Base-by-base conservation (phyloP, 2,888 invertebrate genomes). In the Chalcosyrphus nemorum region DNA sequence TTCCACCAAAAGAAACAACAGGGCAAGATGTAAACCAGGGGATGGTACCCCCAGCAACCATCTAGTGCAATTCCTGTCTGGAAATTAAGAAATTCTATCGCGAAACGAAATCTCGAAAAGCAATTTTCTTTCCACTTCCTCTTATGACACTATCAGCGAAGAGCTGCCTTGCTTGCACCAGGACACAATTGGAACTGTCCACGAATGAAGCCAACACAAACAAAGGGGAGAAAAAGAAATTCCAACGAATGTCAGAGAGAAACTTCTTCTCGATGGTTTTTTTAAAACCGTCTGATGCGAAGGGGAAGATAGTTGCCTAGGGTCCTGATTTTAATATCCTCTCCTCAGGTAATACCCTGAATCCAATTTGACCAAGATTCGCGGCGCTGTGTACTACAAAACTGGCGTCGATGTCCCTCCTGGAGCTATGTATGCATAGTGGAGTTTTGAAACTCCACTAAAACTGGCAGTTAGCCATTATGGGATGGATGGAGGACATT, bases 81-180 rank as follows among this genome's bases (percentile, higher is more conserved):
- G 63, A 77, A 82, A 82, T 82, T 78, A 82, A 82, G 82, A 82
- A 72, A 72, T 68, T 77, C 82, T 82, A 82, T 82, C 82, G 77
- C 38, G 72, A 27, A 72, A 50, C 32, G 61, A 54, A 63, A 82
- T 82, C 82, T 82, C 56, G 78, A 82, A 82, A 82, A 82, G 82
- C 82, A 82, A 82, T 82, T 82, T 82, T 78, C 77, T 68, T 72
- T 82, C 72, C 35, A 74, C 78, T 82, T 82, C 78, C 77, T 47
- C 77, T 82, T 82, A 82, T 82, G 82, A 82, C 82, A 82, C 68
- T 82, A 82, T 82, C 82, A 41, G 72, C 29, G 56, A 50, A 59
- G 27, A 45, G 70, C 82, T 82, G 77, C 63, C 72, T 29, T 66
- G 66, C 72, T 29, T 66, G 66, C 61, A 71, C 29, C 29, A 43